Conservation (phyloP, 2,888 invertebrate genomes). For the Andrena marginata region DNA sequence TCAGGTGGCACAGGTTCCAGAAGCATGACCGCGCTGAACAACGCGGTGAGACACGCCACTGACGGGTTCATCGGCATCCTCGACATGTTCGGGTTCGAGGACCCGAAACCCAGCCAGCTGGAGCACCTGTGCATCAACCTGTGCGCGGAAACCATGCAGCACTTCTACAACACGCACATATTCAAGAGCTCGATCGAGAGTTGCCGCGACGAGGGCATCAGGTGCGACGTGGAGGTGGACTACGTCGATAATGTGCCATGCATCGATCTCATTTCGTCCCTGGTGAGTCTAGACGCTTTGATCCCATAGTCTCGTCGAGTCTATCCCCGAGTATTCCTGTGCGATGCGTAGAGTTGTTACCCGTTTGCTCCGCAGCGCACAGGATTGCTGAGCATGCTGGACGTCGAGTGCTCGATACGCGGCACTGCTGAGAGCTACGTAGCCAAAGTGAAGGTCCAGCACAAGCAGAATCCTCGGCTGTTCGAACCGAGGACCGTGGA, state of each 20-base stretch:
- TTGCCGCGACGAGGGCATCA: conserved; percentile 96
- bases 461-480: conserved; percentile 92
- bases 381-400: conserved; percentile 95
- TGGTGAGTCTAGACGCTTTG: conserved; percentile 85
- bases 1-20: conserved; percentile 90
- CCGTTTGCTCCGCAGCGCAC: conserved; percentile 88
- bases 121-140: conserved; percentile 98
- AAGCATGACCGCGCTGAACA: conserved; percentile 96
- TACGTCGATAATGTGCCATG: conserved; percentile 98
- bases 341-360: background rate
- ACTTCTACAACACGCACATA: conserved; percentile 98
- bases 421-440: conserved; percentile 93
- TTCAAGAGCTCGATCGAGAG: conserved; percentile 97
- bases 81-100: conserved; percentile 99
- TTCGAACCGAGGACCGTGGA: conserved; percentile 93
- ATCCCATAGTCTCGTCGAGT: background rate
- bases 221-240: conserved; percentile 95
- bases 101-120: conserved; percentile 94
- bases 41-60: conserved; percentile 96
- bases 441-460: conserved; percentile 92
- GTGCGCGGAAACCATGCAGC: conserved; percentile 98
- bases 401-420: conserved; percentile 95
- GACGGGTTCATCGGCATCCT: conserved; percentile 98
- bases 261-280: conserved; percentile 96
- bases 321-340: background rate